Evolutionary conservation across 2,888 invertebrate species (phyloP), one percentile per base, ranked within the genome.

Genomic region (Hypolimnas misippus): DNA sequence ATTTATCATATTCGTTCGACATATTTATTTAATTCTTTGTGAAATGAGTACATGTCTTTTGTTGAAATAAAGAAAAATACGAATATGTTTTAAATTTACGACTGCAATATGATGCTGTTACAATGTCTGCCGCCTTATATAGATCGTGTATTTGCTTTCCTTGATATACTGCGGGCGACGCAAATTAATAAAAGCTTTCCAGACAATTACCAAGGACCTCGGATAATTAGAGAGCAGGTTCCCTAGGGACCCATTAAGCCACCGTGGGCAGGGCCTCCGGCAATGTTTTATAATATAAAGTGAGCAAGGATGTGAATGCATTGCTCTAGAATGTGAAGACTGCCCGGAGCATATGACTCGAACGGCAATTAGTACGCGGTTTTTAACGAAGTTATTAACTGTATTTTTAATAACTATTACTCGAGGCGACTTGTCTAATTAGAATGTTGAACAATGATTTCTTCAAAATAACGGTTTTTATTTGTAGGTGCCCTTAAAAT

Each of bases 401-500:
- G 73, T 72, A 71, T 76, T 76, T 67, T 69, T 70, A 76, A 75
- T 76, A 67, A 68, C 66, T 74, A 73, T 75, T 75, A 72, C 77
- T 81, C 76, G 76, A 79, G 77, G 79, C 78, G 73, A 71, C 71
- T 75, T 69, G 72, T 71, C 79, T 83, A 83, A 86, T 86, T 82
- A 83, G 73, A 84, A 82, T 81, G 74, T 83, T 19, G 67, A 59
- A 65, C 62, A 62, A 65, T 59, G 57, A 59, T 56, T 58, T 64
- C 51, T 62, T 54, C 46, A 58, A 46, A 56, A 75, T 88, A 89
- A 87, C 89, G 87, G 88, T 84, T 77, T 77, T 77, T 83, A 79
- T 83, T 54, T 52, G 49, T 50, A 54, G 53, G 42, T 46, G 58
- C 46, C 44, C 44, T 46, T 46, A 46, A 46, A 46, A 46, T 21